Base-by-base conservation (phyloP, 1,140 invertebrate species). In the Achroia grisella region DNA sequence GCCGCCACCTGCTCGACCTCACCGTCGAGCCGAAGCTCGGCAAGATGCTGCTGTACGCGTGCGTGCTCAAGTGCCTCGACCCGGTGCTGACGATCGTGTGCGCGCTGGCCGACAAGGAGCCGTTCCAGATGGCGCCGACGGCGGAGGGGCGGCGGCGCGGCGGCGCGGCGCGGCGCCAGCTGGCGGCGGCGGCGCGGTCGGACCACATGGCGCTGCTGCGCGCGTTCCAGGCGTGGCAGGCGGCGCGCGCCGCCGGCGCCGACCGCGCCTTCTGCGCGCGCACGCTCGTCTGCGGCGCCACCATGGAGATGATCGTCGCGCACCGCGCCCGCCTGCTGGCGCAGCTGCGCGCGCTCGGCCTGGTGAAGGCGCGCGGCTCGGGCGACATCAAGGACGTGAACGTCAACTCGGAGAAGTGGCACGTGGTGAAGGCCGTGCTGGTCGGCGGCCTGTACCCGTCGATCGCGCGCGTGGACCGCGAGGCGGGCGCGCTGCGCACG, bases 51-150 rank as follows among this genome's bases (percentile, higher is more conserved):
- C 83, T 99, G 1, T 97, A 96, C 72, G 92, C 94, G 1, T 92
- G 97, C 12, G 91, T 98, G 3, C 88, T 99, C 17, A 96, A 96
- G 74, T 99, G 98, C 73, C 79, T 99, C 1, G 96, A 98, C 87
- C 98, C 98, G 4, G 89, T 99, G 14, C 80, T 99, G 13, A 98
- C 97, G 0, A 94, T 99, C 36, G 95, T 96, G 8, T 95, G 95
- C 69, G 90, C 91, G 32, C 85, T 99, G 42, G 90, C 93, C 1
- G 92, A 96, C 62, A 93, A 93, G 86, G 93, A 95, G 83, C 93
- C 93, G 1, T 97, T 97, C 77, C 71, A 94, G 29, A 76, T 97
- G 23, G 93, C 95, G 4, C 68, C 87, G 17, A 88, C 91, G 50
- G 90, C 92, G 0, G 88, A 89, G 43, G 87, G 91, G 53, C 90